phyloP scores from a whole-genome alignment of 2,797 vertebrate genomes.

The Hemibagrus guttatus region DNA sequence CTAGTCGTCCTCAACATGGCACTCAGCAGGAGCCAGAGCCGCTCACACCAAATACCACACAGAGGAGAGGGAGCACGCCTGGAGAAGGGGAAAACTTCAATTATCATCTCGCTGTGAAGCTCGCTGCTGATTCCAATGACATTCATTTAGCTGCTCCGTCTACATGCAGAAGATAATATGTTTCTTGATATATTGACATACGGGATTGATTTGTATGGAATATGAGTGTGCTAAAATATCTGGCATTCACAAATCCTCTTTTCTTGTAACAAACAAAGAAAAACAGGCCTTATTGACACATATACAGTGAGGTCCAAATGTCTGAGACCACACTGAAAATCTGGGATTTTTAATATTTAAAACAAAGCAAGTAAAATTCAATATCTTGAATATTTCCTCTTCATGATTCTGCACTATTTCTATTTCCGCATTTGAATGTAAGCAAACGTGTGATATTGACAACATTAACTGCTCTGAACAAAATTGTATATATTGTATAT shows the following conservation, averaged over 20 bases:
- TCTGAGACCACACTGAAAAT: background rate
- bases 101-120: constrained; percentile 11
- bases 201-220: background rate
- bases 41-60: background rate
- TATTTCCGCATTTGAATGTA: background rate
- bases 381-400: too few relatives aligned
- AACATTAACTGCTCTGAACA: background rate
- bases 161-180: background rate
- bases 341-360: too few relatives aligned
- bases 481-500: too few relatives aligned
- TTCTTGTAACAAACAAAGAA: background rate
- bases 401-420: too few relatives aligned
- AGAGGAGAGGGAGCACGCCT: background rate
- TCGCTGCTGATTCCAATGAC: background rate
- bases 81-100: constrained; percentile 4
- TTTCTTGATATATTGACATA: background rate
- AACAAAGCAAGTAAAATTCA: too few relatives aligned
- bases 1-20: background rate
- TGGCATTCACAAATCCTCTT: background rate
- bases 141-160: background rate
- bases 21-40: constrained; percentile 7
- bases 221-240: background rate
- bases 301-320: background rate
- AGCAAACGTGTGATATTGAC: too few relatives aligned
- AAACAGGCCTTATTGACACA: background rate